Conservation (phyloP, 2,797 vertebrate species). For the Siniperca obscura region DNA sequence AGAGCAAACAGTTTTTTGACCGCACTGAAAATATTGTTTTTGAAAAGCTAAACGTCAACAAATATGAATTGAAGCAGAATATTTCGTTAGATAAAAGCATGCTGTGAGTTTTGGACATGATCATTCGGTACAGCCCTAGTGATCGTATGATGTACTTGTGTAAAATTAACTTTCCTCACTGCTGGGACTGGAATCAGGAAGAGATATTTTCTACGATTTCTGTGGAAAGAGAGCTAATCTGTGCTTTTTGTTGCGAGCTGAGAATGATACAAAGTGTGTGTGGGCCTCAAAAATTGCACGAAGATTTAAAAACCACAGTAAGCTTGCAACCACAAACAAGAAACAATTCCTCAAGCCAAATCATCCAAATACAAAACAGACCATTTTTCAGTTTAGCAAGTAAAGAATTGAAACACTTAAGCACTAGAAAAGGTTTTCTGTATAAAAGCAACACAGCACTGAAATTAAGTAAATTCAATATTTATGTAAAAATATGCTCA, state of each 20-base stretch:
- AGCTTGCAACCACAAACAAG: slow-evolving; percentile 18
- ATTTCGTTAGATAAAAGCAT: no score
- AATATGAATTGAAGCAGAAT: no score
- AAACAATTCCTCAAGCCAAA: slow-evolving; percentile 20
- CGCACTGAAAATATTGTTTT: no score
- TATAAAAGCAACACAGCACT: not conserved
- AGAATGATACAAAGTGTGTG: slow-evolving; percentile 24
- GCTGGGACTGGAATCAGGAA: not conserved
- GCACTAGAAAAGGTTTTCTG: not conserved
- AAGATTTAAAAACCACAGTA: slow-evolving; percentile 5
- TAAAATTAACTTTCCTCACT: slow-evolving; percentile 13
- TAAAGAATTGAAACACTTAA: slow-evolving; percentile 4
- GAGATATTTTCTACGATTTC: slow-evolving; percentile 8
- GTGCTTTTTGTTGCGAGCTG: slow-evolving; percentile 21
- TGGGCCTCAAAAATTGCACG: not conserved
- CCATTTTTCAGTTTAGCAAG: slow-evolving; percentile 6
- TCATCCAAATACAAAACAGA: slow-evolving; percentile 31
- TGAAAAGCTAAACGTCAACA: no score
- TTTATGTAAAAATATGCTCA: not conserved
- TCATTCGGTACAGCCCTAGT: no score
- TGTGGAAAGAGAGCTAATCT: slow-evolving; percentile 27
- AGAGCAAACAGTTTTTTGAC: no score
- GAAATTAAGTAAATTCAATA: not conserved
- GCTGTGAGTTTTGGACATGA: no score
- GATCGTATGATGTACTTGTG: not conserved